Percentiles rank a stretch among this genome's conserved stretches.
Conservation (phyloP, 1,140 invertebrate genomes). For the Oryctes rhinoceros region DNA sequence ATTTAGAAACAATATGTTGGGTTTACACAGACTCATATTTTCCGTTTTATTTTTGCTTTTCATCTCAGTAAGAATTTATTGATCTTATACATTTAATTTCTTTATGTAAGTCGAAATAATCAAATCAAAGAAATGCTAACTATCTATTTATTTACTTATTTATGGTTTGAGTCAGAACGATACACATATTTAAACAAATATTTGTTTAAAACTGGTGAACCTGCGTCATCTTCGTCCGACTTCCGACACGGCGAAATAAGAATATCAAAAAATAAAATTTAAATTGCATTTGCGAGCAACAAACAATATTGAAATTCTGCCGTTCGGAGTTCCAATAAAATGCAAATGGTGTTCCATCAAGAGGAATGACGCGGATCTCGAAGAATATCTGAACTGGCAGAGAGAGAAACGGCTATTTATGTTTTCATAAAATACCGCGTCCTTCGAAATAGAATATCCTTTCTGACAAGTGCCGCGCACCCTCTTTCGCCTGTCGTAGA, state of each 20-base stretch:
- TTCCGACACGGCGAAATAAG: background rate
- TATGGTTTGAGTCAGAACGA: no score
- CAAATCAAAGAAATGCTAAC: no score
- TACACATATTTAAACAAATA: no score
- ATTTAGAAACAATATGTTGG: no score
- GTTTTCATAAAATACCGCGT: conserved; percentile 43
- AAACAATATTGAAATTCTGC: conserved; percentile 54
- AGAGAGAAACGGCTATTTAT: conserved; percentile 43
- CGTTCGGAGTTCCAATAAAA: conserved; percentile 53
- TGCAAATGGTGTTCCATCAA: conserved; percentile 52
- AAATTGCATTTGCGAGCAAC: conserved; percentile 51
- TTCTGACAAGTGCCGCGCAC: background rate
- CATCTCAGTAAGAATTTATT: no score
- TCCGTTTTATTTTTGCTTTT: no score
- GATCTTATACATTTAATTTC: no score
- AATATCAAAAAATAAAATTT: conserved; percentile 46
- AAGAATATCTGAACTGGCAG: conserved; percentile 38
- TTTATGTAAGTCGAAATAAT: no score
- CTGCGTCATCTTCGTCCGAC: background rate
- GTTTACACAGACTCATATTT: no score
- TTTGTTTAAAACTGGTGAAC: no score
- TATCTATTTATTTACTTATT: no score
- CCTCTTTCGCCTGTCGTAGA: background rate
- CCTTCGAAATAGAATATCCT: background rate
- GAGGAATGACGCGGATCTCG: conserved; percentile 47